Conservation (phyloP, 2,797 vertebrate species). For the Oryzias sinensis region DNA sequence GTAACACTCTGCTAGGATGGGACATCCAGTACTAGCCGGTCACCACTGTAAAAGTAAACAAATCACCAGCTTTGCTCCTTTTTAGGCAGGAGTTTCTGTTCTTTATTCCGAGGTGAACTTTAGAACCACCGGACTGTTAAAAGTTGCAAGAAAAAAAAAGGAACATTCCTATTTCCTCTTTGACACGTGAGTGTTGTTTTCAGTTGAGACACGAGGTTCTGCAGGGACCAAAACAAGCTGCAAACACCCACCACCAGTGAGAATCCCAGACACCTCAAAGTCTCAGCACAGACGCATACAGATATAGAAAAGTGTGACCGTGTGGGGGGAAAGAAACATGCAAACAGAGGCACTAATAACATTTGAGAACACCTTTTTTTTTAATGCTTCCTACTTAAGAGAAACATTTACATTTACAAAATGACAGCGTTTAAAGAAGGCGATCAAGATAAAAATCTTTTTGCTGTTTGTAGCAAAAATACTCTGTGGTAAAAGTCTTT, state of each 20-base stretch:
- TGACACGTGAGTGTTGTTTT: conserved; percentile 49
- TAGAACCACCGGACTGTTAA: conserved; percentile 53
- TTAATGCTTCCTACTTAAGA: no score
- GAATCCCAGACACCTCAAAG: conserved; percentile 3
- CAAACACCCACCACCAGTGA: conserved; percentile 7
- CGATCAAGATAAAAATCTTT: no score
- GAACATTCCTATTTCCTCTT: conserved; percentile 70
- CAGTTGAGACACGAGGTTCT: conserved; percentile 31
- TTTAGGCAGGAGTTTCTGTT: conserved; percentile 54
- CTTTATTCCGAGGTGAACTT: conserved; percentile 48
- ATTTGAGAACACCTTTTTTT: neutral
- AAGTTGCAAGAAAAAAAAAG: conserved; percentile 36
- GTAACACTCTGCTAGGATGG: conserved; percentile 21
- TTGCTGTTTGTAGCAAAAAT: no score
- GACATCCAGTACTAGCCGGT: conserved; percentile 45
- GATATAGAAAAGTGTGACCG: conserved; percentile 20
- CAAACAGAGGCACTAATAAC: neutral
- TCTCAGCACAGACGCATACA: conserved; percentile 13
- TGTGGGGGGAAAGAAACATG: conserved; percentile 25
- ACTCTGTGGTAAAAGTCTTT: no score
- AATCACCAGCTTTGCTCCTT: conserved; percentile 31
- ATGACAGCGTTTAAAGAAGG: no score
- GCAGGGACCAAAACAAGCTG: conserved; percentile 41
- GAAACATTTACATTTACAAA: no score
- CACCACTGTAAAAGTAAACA: conserved; percentile 43